phyloP scores from a whole-genome alignment of 1,140 invertebrate species.

The Heliconius congener region DNA sequence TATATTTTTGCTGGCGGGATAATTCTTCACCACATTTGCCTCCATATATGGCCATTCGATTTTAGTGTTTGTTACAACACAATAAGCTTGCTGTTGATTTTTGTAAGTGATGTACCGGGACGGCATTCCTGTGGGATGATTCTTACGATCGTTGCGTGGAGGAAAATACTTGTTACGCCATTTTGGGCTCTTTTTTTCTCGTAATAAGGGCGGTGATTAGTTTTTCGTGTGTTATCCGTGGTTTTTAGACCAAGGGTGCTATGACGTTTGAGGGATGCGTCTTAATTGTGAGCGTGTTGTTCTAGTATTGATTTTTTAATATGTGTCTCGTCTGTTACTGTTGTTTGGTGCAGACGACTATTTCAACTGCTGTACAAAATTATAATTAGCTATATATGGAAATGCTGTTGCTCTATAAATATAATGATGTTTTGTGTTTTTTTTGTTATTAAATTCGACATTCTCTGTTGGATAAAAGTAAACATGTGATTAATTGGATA shows the following conservation, averaged over 20 bases:
- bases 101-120: constrained; percentile 46
- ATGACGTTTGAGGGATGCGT: constrained; percentile 77
- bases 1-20: constrained; percentile 64
- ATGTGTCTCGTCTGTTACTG: constrained; percentile 51
- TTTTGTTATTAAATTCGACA: background rate
- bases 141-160: constrained; percentile 36
- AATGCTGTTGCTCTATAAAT: background rate
- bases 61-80: constrained; percentile 49
- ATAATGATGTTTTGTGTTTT: background rate
- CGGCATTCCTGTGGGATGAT: constrained; percentile 42
- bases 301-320: constrained; percentile 78
- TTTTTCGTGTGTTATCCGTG: constrained; percentile 33
- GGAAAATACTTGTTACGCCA: constrained; percentile 22
- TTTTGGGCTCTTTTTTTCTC: constrained; percentile 28
- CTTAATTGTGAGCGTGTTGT: constrained; percentile 74
- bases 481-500: constrained; percentile 17
- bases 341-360: constrained; percentile 39
- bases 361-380: constrained; percentile 36
- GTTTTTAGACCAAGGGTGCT: constrained; percentile 56
- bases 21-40: constrained; percentile 55
- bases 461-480: background rate
- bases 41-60: constrained; percentile 46
- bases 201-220: constrained; percentile 18
- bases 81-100: constrained; percentile 47
- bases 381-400: constrained; percentile 28